Base-by-base conservation (phyloP, 2,113 vertebrate species). In the Lepisosteus oculatus region DNA sequence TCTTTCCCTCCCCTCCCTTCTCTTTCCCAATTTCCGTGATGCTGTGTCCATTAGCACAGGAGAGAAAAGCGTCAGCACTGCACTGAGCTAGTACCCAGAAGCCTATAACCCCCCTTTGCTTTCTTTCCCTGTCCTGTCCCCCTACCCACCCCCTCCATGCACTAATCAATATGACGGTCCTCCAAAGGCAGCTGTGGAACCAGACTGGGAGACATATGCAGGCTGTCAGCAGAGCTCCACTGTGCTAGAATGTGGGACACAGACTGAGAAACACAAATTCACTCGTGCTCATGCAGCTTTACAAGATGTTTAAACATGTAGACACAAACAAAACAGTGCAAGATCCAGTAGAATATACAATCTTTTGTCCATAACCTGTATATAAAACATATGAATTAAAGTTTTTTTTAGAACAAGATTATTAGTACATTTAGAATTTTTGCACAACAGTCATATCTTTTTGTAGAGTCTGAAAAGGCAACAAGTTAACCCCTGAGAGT, bases 161-260 rank as follows among this genome's bases (percentile, higher is more conserved):
- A 64, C 15, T 75, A 81, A 91, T 92, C 92, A 90, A 91, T 91
- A 91, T 87, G 85, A 85, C 87, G 79, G 84, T 89, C 89, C 84
- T 91, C 86, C 83, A 86, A 89, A 88, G 78, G 86, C 86, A 87
- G 83, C 81, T 83, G 86, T 85, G 86, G 81, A 87, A 87, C 88
- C 83, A 86, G 86, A 81, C 86, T 89, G 83, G 63, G 80, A 84
- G 62, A 64, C 62, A 64, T n/a, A 62, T 41, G 17, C 17, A 64
- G 3, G 4, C 43, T 17, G 43, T 29, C n/a, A 29, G 80, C 82
- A 87, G 77, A 86, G 42, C 43, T 6, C 55, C 11, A 69, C 41
- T 56, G 4, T 43, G 14, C 11, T 0, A 59, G 11, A 13, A 51
- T 51, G 11, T 59, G 11, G n/a, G 11, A 59, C 6, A 9, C 41